These are phyloP conservation scores for Xylota segnis DNA, from an alignment of 2,888 invertebrate genomes.

Conservation along the genomic window DNA sequence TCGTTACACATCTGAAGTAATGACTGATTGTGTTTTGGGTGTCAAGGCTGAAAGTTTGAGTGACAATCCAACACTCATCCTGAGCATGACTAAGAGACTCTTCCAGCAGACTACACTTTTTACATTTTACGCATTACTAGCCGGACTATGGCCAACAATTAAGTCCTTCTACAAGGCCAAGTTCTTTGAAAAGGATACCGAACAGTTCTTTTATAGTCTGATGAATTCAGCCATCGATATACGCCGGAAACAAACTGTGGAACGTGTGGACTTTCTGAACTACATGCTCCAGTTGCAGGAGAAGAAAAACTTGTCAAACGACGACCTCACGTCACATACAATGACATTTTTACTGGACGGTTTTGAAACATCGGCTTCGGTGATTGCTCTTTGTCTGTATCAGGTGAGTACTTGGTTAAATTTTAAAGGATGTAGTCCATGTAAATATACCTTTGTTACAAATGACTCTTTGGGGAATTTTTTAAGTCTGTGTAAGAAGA, in stretches of 20 bases:
- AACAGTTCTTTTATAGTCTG: slow-evolving; percentile 79
- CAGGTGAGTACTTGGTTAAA: slow-evolving; percentile 77
- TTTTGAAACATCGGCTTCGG: slow-evolving; percentile 82
- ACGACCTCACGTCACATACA: slow-evolving; percentile 79
- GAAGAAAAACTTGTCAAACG: slow-evolving; percentile 79
- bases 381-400: slow-evolving; percentile 80
- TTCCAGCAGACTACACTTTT: slow-evolving; percentile 79
- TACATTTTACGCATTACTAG: slow-evolving; percentile 77
- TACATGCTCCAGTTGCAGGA: slow-evolving; percentile 81
- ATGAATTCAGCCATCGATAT: slow-evolving; percentile 80
- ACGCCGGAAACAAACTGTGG: slow-evolving; percentile 77
- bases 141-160: slow-evolving; percentile 80
- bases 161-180: slow-evolving; percentile 77
- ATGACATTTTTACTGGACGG: slow-evolving; percentile 83
- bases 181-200: slow-evolving; percentile 86
- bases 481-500: too few relatives aligned
- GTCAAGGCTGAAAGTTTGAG: slow-evolving; percentile 83
- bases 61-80: slow-evolving; percentile 81
- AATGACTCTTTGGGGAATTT: too few relatives aligned
- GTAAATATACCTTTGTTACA: too few relatives aligned
- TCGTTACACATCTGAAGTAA: slow-evolving; percentile 84
- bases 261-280: slow-evolving; percentile 82
- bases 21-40: slow-evolving; percentile 85
- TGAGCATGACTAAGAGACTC: slow-evolving; percentile 79
- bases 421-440: too few relatives aligned